Base-by-base conservation (phyloP, 2,888 invertebrate species). In the Synergus japonicus region DNA sequence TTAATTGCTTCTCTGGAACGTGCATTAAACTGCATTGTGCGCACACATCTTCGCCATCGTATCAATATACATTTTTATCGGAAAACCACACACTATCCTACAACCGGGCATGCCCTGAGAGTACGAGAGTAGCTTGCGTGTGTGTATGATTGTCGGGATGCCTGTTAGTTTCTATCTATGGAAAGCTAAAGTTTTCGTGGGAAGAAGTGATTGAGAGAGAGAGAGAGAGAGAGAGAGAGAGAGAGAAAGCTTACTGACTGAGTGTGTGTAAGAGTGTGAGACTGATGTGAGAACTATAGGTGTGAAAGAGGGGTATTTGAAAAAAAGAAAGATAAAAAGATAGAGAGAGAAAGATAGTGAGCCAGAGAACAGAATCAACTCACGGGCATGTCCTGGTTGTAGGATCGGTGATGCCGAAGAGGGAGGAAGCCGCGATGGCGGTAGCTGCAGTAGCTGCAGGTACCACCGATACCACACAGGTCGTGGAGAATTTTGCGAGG, bases 81-180 rank as follows among this genome's bases (percentile, higher is more conserved):
- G 49, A 66, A 79, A 64, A 81, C 79, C 78, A 88, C 86, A 89
- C 87, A 91, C 89, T 88, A 91, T 91, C 91, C 92, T 92, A 91
- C 92, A 92, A 91, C 91, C 88, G 91, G 92, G 90, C 91, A 92
- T 91, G 92, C 91, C 91, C 91, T 90, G 91, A 91, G 91, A 91
- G 90, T 90, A 91, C 91, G 91, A 91, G 92, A 91, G 91, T 89
- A 89, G 88, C 83, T 83, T 89, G 90, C 84, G 88, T 88, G 86
- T 85, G 84, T 86, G 85, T 81, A 79, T 81, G 82, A 81, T 76
- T 83, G 77, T 79, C 82, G 67, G 78, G 77, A 18, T 79, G 82
- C 81, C 54, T 78, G 78, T 67, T 41, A 80, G 77, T 81, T 80
- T 78, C 73, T 67, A 79, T 76, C 76, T 41, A 78, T 76, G 67